Percentiles rank a stretch among this genome's conserved stretches.
Evolutionary conservation across 2,113 vertebrate species (phyloP).

Genomic region (Rhineura floridana): DNA sequence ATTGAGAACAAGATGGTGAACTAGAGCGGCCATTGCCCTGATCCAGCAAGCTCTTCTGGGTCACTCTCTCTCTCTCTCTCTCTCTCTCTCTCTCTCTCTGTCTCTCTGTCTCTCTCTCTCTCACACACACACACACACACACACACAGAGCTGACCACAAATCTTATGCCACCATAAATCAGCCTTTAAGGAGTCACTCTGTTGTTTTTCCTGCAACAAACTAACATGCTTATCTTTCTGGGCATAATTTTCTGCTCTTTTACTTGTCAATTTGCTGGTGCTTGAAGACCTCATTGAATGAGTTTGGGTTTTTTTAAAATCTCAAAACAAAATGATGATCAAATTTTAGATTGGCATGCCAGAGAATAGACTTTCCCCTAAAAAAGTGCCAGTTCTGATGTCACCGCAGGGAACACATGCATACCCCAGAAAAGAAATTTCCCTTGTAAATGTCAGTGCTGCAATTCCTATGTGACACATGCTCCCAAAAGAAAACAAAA

Average conservation of each 20-base stretch:
- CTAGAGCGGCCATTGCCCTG: too few relatives aligned
- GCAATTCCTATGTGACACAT: background rate
- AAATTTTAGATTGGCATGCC: background rate
- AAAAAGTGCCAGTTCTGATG: constrained; percentile 2
- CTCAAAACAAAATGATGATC: background rate
- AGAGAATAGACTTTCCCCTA: background rate
- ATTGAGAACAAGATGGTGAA: too few relatives aligned
- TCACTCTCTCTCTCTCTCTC: too few relatives aligned
- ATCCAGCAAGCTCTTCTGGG: too few relatives aligned
- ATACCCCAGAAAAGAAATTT: constrained; percentile 1
- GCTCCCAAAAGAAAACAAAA: constrained; percentile 16
- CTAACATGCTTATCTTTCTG: background rate
- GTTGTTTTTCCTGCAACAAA: background rate
- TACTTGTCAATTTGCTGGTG: background rate
- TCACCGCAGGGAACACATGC: background rate
- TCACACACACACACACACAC: too few relatives aligned
- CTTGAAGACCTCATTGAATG: background rate
- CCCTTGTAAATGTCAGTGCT: constrained; percentile 2
- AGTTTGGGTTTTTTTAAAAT: too few relatives aligned
- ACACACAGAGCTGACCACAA: too few relatives aligned
- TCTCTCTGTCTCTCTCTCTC: too few relatives aligned
- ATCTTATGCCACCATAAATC: background rate
- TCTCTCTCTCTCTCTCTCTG: too few relatives aligned
- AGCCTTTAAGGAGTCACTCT: too few relatives aligned
- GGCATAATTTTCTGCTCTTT: background rate